Base-by-base conservation (phyloP, 2,113 vertebrate genomes). In the Cebus imitator region DNA sequence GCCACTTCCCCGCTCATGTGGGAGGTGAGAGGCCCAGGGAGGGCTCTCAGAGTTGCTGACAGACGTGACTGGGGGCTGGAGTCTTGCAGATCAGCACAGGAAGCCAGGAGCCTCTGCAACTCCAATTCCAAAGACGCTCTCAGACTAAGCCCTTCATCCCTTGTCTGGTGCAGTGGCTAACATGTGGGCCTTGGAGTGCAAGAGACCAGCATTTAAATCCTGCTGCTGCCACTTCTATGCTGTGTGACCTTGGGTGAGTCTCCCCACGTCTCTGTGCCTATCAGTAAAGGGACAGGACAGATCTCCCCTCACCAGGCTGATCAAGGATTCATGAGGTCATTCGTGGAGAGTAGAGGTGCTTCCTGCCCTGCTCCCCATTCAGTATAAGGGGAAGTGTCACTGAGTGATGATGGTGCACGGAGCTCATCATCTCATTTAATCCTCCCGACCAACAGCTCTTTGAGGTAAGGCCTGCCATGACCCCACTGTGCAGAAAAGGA, bases 11-110 rank as follows among this genome's bases (percentile, higher is more conserved):
- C 6, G 76, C 14, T 78, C 57, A 10, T 0, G 61, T 50, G 52
- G 95, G 96, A 84, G 79, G 87, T 89, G 93, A 92, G 57, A 84
- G 76, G 89, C 80, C 78, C 40, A 0, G 12, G 27, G 57, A 95
- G 58, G 86, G 35, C 37, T 66, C 87, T 75, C 73, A 23, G 45
- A 57, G 80, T 35, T 14, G 17, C 35, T 79, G 80, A 87, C 3
- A 72, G 95, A 64, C 1, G 1, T 37, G 84, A 73, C 45, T 1
- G 27, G 70, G n/a, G n/a, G 64, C 48, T 76, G 68, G 35, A 72
- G 84, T 45, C 23, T 16, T 43, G 40, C 3, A 45, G 90, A 73
- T 87, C 55, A 81, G 91, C 66, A 64, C 9, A 16, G 52, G 78
- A 57, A 85, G 45, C 76, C 85, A 35, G 73, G 27, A 43, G 75